Evolutionary conservation across 2,888 invertebrate species (phyloP).

Genomic region (Chrysolina americana): DNA sequence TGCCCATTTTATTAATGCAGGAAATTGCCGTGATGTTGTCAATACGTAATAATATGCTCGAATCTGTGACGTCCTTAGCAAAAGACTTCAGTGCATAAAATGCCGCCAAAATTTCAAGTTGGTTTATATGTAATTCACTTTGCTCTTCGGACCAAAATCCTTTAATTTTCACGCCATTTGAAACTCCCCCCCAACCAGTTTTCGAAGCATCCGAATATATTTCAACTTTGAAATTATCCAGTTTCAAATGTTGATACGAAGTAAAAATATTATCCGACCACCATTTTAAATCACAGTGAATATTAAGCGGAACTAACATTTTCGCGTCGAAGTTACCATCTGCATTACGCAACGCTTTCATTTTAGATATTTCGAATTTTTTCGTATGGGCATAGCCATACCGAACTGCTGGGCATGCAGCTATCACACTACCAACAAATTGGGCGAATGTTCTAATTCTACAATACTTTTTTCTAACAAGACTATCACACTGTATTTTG

Average conservation of each 20-base stretch:
- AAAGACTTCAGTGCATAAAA: background rate
- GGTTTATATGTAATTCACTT: background rate
- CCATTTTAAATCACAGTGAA: background rate
- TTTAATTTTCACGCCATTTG: no score
- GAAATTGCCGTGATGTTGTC: no score
- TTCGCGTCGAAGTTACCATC: background rate
- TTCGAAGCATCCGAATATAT: background rate
- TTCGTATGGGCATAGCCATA: background rate
- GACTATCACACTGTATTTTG: background rate
- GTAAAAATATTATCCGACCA: background rate
- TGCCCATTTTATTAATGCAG: no score
- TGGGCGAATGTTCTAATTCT: background rate
- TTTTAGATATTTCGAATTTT: background rate
- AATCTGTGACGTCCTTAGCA: background rate
- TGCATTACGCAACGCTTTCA: background rate
- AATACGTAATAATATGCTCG: no score
- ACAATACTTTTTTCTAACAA: background rate
- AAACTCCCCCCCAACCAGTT: no score
- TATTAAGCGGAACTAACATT: background rate
- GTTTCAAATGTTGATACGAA: background rate
- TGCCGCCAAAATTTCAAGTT: background rate
- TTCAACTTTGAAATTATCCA: background rate
- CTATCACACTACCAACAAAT: background rate
- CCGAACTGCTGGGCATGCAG: background rate
- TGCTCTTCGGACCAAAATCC: background rate